Conservation (phyloP, 2,888 invertebrate genomes). For the Lepeophtheirus nordmannii region DNA sequence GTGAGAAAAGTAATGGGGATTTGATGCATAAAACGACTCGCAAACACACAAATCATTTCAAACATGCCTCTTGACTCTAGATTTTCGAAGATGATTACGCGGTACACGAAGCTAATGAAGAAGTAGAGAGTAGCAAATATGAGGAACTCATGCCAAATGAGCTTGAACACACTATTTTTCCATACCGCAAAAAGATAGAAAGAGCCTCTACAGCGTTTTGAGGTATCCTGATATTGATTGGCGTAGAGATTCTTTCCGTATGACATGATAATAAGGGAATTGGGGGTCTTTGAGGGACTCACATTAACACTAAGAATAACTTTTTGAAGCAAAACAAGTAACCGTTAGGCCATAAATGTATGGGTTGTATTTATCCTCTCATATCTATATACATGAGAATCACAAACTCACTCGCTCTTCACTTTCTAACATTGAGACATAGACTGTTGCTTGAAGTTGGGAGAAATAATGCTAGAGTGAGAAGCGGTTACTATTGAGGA, state of each 20-base stretch:
- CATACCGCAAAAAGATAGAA: conserved; percentile 29
- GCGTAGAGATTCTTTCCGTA: conserved; percentile 5
- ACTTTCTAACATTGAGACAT: too few relatives aligned
- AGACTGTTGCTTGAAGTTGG: too few relatives aligned
- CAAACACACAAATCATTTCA: conserved; percentile 11
- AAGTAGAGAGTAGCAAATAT: conserved; percentile 31
- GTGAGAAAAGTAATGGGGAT: conserved; percentile 35
- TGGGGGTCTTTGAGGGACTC: too few relatives aligned
- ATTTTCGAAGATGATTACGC: conserved; percentile 30
- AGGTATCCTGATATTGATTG: conserved; percentile 12
- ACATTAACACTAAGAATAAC: too few relatives aligned
- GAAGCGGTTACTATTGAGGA: too few relatives aligned
- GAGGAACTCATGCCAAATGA: conserved; percentile 33
- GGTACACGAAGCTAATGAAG: conserved; percentile 32
- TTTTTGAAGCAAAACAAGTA: too few relatives aligned
- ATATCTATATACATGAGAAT: too few relatives aligned
- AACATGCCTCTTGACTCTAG: conserved; percentile 2
- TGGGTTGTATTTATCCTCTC: too few relatives aligned
- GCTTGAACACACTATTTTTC: conserved; percentile 35
- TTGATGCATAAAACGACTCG: conserved; percentile 30
- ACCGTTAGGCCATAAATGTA: too few relatives aligned
- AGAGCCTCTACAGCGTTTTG: not conserved
- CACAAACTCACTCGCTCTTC: too few relatives aligned
- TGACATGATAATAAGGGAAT: not conserved
- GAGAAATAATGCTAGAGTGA: too few relatives aligned